Base-by-base conservation (phyloP, 2,797 vertebrate genomes). In the Streptopelia turtur region DNA sequence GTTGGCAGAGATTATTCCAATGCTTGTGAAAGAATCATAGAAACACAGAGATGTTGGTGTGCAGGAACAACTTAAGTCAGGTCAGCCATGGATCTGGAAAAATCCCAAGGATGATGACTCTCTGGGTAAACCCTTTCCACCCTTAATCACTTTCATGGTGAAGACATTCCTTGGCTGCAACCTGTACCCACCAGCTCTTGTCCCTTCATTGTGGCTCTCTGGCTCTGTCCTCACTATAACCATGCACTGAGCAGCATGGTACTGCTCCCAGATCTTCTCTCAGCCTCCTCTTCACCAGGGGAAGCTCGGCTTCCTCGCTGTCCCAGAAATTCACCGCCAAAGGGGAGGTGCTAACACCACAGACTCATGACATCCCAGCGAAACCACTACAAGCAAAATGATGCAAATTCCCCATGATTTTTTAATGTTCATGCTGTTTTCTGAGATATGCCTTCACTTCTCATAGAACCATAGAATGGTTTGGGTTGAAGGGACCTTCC, bases 171-270 rank as follows among this genome's bases (percentile, higher is more conserved):
- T 21, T 24, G 61, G 15, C 30, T 71, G 25, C 57, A 20, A 16
- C 14, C 37, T 24, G 6, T 53, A 49, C 5, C 65, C 23, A 33
- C 13, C 20, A 16, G 5, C 25, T 39, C 43, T 15, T 17, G 33
- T 30, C 50, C 50, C 6, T 27, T 68, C 25, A 10, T 13, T 41
- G 27, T n/a, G 17, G 25, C 31, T 35, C 17, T 11, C 49, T 14
- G 8, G 43, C 55, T 30, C 71, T 78, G 17, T 23, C 30, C 61
- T 18, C 1, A 0, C 50, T 84, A 6, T 50, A n/a, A 16, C 20
- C n/a, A n/a, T 10, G 13, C 2, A 0, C 1, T 15, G 31, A 64
- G 66, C 61, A 53, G 25, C 2, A 7, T 3, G n/a, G 9, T 41
- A 11, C 24, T 6, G 7, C 56, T 31, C 7, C 18, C 23, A 45